Percentiles rank a stretch among this genome's conserved stretches.
phyloP scores from a whole-genome alignment of 2,888 invertebrate genomes.

The Tribolium freemani region DNA sequence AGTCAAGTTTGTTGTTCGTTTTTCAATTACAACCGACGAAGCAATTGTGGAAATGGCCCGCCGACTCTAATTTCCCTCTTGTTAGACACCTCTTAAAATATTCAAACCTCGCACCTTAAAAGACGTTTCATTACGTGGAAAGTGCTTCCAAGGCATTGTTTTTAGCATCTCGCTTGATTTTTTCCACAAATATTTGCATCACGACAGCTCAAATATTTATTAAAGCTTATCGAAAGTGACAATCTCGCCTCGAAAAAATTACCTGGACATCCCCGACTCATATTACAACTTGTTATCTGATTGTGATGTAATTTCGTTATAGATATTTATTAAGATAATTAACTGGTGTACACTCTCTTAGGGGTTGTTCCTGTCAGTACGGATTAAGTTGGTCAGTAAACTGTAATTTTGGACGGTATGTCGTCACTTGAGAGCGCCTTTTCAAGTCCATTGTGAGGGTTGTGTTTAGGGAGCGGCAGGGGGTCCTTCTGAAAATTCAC shows the following conservation, averaged over 20 bases:
- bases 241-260: conserved; percentile 12
- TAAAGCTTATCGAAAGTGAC: conserved; percentile 13
- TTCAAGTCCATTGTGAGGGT: conserved; percentile 45
- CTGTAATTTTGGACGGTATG: neutral
- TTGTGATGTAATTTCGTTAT: conserved; percentile 7
- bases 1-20: neutral
- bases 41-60: conserved; percentile 10
- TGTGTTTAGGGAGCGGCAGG: conserved; percentile 45
- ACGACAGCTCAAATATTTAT: conserved; percentile 20
- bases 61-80: conserved; percentile 20
- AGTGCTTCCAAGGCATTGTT: conserved; percentile 2
- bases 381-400: conserved; percentile 5
- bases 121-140: conserved; percentile 12
- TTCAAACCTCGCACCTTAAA: conserved; percentile 9
- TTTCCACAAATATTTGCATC: conserved; percentile 22
- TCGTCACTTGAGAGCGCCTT: conserved; percentile 42
- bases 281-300: conserved; percentile 23
- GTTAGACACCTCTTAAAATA: conserved; percentile 34
- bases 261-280: conserved; percentile 8
- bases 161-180: neutral
- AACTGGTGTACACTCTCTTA: neutral
- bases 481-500: conserved; percentile 51
- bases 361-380: neutral
- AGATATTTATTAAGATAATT: neutral
- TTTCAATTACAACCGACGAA: neutral